Conservation (phyloP, 2,113 vertebrate genomes). For the Tragelaphus imberbis region DNA sequence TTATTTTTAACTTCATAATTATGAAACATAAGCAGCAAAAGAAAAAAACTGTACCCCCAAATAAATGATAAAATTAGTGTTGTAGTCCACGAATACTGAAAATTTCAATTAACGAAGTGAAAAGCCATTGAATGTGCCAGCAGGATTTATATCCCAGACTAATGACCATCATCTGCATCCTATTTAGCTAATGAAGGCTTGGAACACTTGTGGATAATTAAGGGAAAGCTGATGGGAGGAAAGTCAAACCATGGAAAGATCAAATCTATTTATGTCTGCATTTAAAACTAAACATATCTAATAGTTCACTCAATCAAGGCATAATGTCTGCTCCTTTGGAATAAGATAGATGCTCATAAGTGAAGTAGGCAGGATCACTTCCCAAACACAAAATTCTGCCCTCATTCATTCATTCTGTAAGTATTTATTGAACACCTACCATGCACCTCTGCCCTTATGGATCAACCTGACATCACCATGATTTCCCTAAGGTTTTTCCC, state of each 20-base stretch:
- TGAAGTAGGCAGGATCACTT: slow-evolving; percentile 10
- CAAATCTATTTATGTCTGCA: slow-evolving; percentile 69
- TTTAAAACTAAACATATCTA: slow-evolving; percentile 74
- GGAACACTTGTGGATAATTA: slow-evolving; percentile 80
- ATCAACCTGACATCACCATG: neutral
- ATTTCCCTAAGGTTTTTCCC: neutral
- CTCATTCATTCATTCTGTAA: slow-evolving; percentile 30
- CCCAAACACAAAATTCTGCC: neutral
- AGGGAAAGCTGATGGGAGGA: slow-evolving; percentile 74
- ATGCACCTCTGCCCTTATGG: neutral
- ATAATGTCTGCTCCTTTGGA: slow-evolving; percentile 58
- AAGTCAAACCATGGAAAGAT: slow-evolving; percentile 71
- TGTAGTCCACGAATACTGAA: slow-evolving; percentile 56
- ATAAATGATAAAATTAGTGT: slow-evolving; percentile 69
- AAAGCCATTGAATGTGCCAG: slow-evolving; percentile 69
- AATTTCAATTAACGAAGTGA: slow-evolving; percentile 73
- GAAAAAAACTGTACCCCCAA: slow-evolving; percentile 36
- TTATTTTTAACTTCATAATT: slow-evolving; percentile 40
- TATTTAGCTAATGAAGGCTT: slow-evolving; percentile 78
- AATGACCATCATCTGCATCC: slow-evolving; percentile 79
- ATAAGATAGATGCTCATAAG: slow-evolving; percentile 18
- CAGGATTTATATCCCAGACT: slow-evolving; percentile 75
- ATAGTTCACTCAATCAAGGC: slow-evolving; percentile 71
- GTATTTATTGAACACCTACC: neutral
- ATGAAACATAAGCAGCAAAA: slow-evolving; percentile 46